Percentiles rank a stretch among this genome's conserved stretches.
These are phyloP conservation scores for Pachypsylla venusta DNA, from an alignment of 1,140 invertebrate genomes.

Conservation along the genomic window DNA sequence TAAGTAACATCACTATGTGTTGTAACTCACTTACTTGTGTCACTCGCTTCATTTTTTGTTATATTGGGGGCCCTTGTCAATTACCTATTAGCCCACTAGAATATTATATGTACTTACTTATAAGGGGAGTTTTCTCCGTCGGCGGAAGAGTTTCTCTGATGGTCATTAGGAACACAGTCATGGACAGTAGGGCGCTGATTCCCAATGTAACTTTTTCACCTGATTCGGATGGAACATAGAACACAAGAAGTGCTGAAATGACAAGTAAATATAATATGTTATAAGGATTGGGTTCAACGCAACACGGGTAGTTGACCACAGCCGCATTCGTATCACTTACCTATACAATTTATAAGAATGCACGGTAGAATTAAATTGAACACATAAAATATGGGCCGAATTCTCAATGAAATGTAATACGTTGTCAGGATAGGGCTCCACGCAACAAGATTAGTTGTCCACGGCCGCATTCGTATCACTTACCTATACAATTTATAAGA, in stretches of 20 bases:
- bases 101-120: conserved; percentile 47
- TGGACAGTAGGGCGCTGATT: conserved; percentile 76
- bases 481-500: conserved; percentile 72
- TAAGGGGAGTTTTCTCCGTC: conserved; percentile 78
- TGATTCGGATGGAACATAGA: conserved; percentile 82
- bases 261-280: conserved; percentile 53
- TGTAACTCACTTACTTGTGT: no score
- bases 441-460: conserved; percentile 52
- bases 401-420: conserved; percentile 51
- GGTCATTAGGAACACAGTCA: conserved; percentile 89
- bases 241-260: conserved; percentile 70
- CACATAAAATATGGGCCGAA: conserved; percentile 78
- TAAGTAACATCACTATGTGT: no score
- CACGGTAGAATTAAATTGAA: conserved; percentile 84
- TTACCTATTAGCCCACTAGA: no score
- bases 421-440: conserved; percentile 47
- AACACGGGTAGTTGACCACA: conserved; percentile 55
- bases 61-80: no score
- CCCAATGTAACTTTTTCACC: conserved; percentile 78
- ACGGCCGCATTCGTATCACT: no score
- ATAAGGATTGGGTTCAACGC: conserved; percentile 44
- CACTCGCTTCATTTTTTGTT: no score
- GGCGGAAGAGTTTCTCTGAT: conserved; percentile 81
- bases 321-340: no score
- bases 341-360: conserved; percentile 71